A percentile compares a stretch with the other conserved stretches of the same genome.
Evolutionary conservation across 64 coral and sea anemone genomes (phyloP).

Genomic region (Actinia tenebrosa): DNA sequence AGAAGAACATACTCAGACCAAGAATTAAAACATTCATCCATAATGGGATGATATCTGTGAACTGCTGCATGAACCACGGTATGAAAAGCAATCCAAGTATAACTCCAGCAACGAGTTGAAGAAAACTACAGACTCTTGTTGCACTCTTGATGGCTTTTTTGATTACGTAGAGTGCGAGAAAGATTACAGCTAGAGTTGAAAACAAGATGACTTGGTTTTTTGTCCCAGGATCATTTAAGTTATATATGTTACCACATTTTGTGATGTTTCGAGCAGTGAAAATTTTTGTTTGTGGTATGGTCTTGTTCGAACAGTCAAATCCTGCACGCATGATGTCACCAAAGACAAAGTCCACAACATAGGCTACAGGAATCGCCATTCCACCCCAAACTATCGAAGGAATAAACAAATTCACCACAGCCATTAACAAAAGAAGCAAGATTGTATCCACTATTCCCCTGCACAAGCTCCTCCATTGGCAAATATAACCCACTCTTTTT

Average conservation of each 20-base stretch:
- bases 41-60: background rate
- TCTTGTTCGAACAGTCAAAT: constrained; percentile 39
- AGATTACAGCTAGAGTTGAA: constrained; percentile 19
- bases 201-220: constrained; percentile 31
- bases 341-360: constrained; percentile 70
- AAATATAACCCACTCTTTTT: constrained; percentile 55
- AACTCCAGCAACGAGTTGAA: constrained; percentile 24
- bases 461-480: constrained; percentile 44
- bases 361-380: constrained; percentile 48
- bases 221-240: constrained; percentile 15
- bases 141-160: background rate
- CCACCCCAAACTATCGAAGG: constrained; percentile 59
- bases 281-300: background rate
- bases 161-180: constrained; percentile 15
- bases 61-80: constrained; percentile 53
- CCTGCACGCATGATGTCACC: constrained; percentile 52
- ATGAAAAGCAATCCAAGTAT: constrained; percentile 22
- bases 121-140: background rate
- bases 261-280: background rate
- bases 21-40: constrained; percentile 36
- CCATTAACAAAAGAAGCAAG: constrained; percentile 21
- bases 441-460: constrained; percentile 58
- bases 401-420: constrained; percentile 60
- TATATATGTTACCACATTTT: constrained; percentile 11
- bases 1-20: constrained; percentile 49